These are phyloP conservation scores for Aurelia sp. DNA, from an alignment of 30 jellyfish, hydroid and myxozoan genomes.

Conservation along the genomic window DNA sequence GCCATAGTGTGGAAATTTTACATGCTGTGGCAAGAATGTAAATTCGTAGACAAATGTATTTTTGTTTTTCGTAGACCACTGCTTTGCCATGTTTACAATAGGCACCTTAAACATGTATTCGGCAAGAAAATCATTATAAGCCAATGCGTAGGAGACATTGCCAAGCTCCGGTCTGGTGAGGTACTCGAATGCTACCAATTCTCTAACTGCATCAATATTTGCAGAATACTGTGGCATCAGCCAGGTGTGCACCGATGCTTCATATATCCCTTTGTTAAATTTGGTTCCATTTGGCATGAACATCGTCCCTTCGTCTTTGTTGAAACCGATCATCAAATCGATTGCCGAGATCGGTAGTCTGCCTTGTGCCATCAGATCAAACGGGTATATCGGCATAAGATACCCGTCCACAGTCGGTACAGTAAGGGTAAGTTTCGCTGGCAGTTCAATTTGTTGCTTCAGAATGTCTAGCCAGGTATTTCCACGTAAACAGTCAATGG, in stretches of 20 bases:
- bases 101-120: constrained; percentile 12
- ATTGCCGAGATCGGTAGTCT: constrained; percentile 3
- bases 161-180: neutral
- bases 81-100: constrained; percentile 9
- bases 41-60: constrained; percentile 25
- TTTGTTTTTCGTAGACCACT: constrained; percentile 11
- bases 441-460: neutral
- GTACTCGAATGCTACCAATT: constrained; percentile 10
- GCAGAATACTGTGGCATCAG: neutral
- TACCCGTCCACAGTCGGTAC: constrained; percentile 42
- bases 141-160: neutral
- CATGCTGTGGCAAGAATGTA: constrained; percentile 26
- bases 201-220: neutral
- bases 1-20: constrained; percentile 6
- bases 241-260: neutral
- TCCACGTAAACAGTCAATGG: constrained; percentile 22
- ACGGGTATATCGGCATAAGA: constrained; percentile 14
- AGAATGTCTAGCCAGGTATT: constrained; percentile 1
- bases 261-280: constrained; percentile 3
- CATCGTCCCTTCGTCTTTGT: constrained; percentile 55
- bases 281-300: constrained; percentile 7
- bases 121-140: neutral
- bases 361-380: neutral
- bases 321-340: constrained; percentile 56
- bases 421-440: neutral